Evolutionary conservation across 1,140 invertebrate species (phyloP).

Genomic region (Heliconius eleuchia): DNA sequence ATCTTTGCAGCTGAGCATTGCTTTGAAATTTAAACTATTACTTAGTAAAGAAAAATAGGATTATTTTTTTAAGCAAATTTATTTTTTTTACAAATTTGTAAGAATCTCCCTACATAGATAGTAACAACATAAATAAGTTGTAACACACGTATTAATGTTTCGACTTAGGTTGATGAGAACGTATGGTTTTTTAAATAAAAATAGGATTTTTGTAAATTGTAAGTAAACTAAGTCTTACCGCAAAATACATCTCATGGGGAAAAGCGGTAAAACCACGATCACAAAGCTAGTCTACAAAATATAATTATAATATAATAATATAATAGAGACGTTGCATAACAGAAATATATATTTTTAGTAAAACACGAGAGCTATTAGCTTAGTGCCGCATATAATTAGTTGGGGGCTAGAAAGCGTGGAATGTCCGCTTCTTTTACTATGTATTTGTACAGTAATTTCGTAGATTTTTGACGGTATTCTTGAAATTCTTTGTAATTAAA

Average conservation of each 20-base stretch:
- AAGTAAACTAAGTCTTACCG: too few species aligned
- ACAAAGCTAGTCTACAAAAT: background rate
- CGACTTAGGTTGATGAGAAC: too few species aligned
- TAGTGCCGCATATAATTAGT: background rate
- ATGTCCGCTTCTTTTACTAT: background rate
- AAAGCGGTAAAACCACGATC: too few species aligned
- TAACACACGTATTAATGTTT: too few species aligned
- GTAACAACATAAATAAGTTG: too few species aligned
- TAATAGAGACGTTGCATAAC: background rate
- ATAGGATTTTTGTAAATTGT: too few species aligned
- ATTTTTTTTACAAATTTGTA: too few species aligned
- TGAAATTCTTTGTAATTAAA: background rate
- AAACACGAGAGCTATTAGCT: conserved; percentile 12
- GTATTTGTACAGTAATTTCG: conserved; percentile 1
- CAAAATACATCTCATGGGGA: too few species aligned
- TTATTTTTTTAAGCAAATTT: too few species aligned
- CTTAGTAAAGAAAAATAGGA: background rate
- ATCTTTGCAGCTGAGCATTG: too few species aligned
- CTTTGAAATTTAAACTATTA: too few species aligned
- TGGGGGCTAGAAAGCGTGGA: conserved; percentile 11
- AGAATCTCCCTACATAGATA: too few species aligned
- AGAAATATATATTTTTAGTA: conserved; percentile 9
- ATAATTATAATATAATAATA: background rate
- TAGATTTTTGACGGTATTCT: background rate
- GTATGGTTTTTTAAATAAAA: background rate